Evolutionary conservation across 2,113 vertebrate genomes (phyloP).

Genomic region (Anoura caudifer): DNA sequence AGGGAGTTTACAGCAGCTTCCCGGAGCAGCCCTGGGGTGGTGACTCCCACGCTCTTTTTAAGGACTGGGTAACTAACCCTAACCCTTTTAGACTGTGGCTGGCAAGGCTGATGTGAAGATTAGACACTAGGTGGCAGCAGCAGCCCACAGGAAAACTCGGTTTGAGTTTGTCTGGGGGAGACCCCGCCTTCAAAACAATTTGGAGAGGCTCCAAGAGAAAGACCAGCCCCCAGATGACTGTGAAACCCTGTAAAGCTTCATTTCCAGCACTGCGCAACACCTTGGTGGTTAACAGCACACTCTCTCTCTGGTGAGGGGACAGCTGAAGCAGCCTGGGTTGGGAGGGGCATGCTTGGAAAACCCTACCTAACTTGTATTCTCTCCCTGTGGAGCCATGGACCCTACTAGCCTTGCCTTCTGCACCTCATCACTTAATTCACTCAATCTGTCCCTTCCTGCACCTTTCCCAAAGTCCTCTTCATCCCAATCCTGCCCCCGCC

Average conservation of each 20-base stretch:
- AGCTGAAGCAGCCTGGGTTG: not conserved
- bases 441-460: not conserved
- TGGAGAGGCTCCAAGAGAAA: constrained; percentile 6
- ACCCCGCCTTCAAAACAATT: not conserved
- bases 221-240: not conserved
- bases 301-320: not conserved
- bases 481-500: not conserved
- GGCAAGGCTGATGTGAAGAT: not conserved
- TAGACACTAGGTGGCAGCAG: constrained; percentile 72
- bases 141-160: constrained; percentile 36
- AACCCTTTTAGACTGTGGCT: not conserved
- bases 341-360: not conserved
- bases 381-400: not conserved
- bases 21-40: not conserved
- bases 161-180: not conserved
- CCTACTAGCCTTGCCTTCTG: not conserved
- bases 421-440: not conserved
- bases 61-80: not conserved
- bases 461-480: not conserved
- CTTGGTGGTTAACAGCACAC: not conserved
- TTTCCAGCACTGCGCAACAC: not conserved
- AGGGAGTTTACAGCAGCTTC: not conserved
- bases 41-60: not conserved
- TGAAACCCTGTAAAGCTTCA: not conserved
- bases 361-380: not conserved